Percentiles rank a stretch among this genome's conserved stretches.
Evolutionary conservation across 2,888 invertebrate genomes (phyloP).

Genomic region (Halocaridina rubra): DNA sequence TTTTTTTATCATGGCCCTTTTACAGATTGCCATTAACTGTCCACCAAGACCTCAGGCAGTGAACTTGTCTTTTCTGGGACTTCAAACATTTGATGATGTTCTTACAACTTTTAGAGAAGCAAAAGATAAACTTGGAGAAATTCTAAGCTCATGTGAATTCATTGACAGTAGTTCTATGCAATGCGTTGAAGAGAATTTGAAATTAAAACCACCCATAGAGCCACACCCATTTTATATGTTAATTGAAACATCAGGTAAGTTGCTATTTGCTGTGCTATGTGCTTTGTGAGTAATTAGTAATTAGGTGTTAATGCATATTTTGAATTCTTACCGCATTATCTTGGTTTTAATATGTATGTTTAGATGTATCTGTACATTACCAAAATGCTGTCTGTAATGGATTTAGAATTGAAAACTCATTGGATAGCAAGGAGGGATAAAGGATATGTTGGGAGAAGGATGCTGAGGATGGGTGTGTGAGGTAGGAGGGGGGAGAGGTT

Average conservation of each 20-base stretch:
- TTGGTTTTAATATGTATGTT: no score
- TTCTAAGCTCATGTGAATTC: conserved; percentile 95
- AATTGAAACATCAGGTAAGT: conserved; percentile 79
- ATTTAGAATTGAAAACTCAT: no score
- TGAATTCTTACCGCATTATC: no score
- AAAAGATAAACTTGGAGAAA: conserved; percentile 83
- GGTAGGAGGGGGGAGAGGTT: no score
- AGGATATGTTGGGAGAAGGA: no score
- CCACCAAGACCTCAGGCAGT: conserved; percentile 85
- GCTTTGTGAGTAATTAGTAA: not conserved
- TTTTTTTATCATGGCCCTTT: not conserved
- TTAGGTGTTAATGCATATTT: not conserved
- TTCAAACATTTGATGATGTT: conserved; percentile 82
- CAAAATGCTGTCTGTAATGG: no score
- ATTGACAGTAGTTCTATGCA: conserved; percentile 83
- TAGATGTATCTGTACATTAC: no score
- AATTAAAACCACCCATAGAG: conserved; percentile 72
- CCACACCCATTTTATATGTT: conserved; percentile 82
- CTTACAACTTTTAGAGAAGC: conserved; percentile 81
- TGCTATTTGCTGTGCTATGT: not conserved
- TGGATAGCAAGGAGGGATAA: no score
- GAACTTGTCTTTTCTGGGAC: conserved; percentile 90
- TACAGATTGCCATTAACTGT: conserved; percentile 83
- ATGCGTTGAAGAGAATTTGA: conserved; percentile 75
- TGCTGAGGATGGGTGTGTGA: no score